A percentile compares a stretch with the other conserved stretches of the same genome.
These are phyloP conservation scores for Caenorhabditis latens DNA, from an alignment of 1,140 invertebrate species.

Conservation along the genomic window DNA sequence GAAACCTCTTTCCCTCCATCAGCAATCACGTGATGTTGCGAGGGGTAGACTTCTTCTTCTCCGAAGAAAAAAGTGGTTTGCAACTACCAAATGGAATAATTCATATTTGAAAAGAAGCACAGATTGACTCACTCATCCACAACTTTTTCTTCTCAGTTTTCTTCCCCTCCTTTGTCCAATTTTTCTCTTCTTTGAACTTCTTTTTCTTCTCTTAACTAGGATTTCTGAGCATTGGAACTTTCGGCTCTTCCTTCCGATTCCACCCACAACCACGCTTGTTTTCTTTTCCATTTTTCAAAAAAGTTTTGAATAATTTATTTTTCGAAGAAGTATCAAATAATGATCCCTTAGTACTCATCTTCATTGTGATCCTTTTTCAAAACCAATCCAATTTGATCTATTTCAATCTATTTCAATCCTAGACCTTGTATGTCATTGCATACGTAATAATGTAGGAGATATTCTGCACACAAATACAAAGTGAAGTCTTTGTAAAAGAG, in stretches of 20 bases:
- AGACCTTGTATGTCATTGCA: no score
- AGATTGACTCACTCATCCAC: conserved; percentile 32
- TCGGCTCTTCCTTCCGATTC: conserved; percentile 20
- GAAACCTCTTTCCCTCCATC: no score
- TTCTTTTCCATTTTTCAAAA: not conserved
- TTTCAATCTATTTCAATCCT: no score
- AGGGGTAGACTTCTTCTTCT: not conserved
- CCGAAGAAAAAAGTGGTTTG: not conserved
- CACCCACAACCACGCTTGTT: not conserved
- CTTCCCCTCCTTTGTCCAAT: not conserved
- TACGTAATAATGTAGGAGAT: no score
- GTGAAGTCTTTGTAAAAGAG: not conserved
- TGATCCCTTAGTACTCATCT: no score
- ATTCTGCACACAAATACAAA: conserved; percentile 1
- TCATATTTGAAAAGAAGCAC: conserved; percentile 27
- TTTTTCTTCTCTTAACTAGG: not conserved
- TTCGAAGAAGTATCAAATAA: no score
- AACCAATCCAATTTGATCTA: not conserved
- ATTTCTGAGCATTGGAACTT: conserved; percentile 23
- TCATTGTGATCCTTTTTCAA: no score
- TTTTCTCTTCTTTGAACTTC: conserved; percentile 17
- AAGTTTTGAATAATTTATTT: no score
- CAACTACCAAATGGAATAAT: conserved; percentile 30
- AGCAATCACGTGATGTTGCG: not conserved
- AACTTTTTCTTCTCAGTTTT: not conserved